Percentiles rank a stretch among this genome's conserved stretches.
These are phyloP conservation scores for Chymomyza fuscimana DNA, from an alignment of 2,888 invertebrate genomes.

Conservation along the genomic window DNA sequence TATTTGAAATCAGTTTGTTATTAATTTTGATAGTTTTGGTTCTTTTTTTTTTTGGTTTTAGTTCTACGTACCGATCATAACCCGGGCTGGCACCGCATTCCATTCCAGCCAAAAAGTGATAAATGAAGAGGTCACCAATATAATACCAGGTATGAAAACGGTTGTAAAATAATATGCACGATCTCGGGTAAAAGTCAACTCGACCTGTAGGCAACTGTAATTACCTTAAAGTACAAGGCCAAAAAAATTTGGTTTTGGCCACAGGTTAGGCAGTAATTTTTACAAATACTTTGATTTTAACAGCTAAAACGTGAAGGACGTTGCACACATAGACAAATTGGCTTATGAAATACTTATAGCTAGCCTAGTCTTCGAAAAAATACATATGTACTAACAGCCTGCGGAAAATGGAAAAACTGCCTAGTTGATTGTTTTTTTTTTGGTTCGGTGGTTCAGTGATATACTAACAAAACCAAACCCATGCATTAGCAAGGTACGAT, in stretches of 20 bases:
- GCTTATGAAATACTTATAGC: slow-evolving; percentile 1
- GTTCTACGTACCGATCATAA: slow-evolving; percentile 92
- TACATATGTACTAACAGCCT: not conserved
- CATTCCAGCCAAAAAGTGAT: slow-evolving; percentile 98
- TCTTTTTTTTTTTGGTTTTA: slow-evolving; percentile 18
- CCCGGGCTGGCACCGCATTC: slow-evolving; percentile 97
- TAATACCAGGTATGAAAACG: slow-evolving; percentile 97
- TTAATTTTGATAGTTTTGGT: slow-evolving; percentile 12
- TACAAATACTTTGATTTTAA: slow-evolving; percentile 2
- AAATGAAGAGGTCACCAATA: slow-evolving; percentile 97
- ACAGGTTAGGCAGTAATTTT: slow-evolving; percentile 40
- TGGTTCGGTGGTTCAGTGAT: slow-evolving; percentile 12
- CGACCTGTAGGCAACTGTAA: slow-evolving; percentile 97
- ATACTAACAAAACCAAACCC: slow-evolving; percentile 38
- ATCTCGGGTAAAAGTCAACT: slow-evolving; percentile 95
- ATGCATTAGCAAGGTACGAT: slow-evolving; percentile 45
- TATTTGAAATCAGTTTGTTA: slow-evolving; percentile 4
- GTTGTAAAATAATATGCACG: slow-evolving; percentile 98
- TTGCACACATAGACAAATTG: slow-evolving; percentile 31
- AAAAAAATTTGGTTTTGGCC: slow-evolving; percentile 32
- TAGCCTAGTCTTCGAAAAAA: slow-evolving; percentile 16
- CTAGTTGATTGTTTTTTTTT: slow-evolving; percentile 17
- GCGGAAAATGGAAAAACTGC: not conserved
- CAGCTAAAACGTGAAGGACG: slow-evolving; percentile 40
- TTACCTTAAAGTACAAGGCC: slow-evolving; percentile 85